These are phyloP conservation scores for Rhagophthalmus giganteus DNA, from an alignment of 2,888 invertebrate species.

Conservation along the genomic window DNA sequence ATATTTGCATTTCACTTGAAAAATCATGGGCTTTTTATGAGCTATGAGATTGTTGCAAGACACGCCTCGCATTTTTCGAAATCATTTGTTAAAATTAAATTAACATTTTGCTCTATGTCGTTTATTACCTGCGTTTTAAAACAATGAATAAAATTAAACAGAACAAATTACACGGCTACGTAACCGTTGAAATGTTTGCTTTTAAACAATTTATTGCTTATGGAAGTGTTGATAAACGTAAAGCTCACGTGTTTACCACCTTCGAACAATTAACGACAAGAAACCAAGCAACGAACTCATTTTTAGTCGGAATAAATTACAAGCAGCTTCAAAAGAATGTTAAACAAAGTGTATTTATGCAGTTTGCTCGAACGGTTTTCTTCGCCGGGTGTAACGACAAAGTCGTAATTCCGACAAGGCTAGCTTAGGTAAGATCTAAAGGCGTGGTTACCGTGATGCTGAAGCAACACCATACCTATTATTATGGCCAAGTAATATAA, in stretches of 20 bases:
- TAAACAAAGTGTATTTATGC: conserved; percentile 9
- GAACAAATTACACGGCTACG: too few species aligned
- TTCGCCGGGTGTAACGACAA: conserved; percentile 20
- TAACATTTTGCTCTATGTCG: too few species aligned
- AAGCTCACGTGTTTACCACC: background rate
- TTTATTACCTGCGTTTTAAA: too few species aligned
- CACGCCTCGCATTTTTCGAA: too few species aligned
- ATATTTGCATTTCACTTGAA: too few species aligned
- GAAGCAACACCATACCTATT: conserved; percentile 38
- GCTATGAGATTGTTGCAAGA: too few species aligned
- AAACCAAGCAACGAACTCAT: conserved; percentile 14
- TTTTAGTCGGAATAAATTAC: conserved; percentile 5
- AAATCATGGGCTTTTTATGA: too few species aligned
- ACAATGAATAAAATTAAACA: too few species aligned
- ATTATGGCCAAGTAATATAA: conserved; percentile 42
- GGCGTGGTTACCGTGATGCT: conserved; percentile 40
- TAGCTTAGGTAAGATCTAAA: conserved; percentile 36
- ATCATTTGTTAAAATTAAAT: too few species aligned
- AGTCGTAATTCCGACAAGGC: conserved; percentile 35
- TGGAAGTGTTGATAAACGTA: background rate
- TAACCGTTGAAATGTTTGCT: background rate
- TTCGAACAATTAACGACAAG: background rate
- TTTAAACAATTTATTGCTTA: background rate
- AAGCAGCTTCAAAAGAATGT: conserved; percentile 12
- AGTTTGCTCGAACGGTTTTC: conserved; percentile 17